Evolutionary conservation across 2,888 invertebrate genomes (phyloP), one percentile per base, ranked within the genome.

Genomic region (Chalcosyrphus nemorum): DNA sequence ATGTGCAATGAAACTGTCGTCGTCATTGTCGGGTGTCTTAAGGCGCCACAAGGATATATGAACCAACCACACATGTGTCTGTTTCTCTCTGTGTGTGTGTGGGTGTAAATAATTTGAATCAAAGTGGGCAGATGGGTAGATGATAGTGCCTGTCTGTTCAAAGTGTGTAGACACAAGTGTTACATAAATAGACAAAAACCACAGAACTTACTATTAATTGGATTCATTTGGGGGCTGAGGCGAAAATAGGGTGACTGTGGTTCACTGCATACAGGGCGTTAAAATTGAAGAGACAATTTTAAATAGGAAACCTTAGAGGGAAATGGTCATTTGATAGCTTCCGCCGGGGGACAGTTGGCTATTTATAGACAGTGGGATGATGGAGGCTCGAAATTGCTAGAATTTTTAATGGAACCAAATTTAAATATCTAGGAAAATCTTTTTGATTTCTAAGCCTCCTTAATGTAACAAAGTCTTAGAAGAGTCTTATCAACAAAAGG

Each of bases 161-260:
- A 57, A 65, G 76, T 57, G 76, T 57, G 68, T 57, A 75, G 59
- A 75, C 57, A 77, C 77, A 82, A 82, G 81, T 82, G 81, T 77
- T 66, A 66, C 47, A 54, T 59, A 72, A 77, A 82, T 56, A 77
- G 32, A 77, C 45, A 72, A 71, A 82, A 82, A 82, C 81, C 81
- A 66, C 77, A 77, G 66, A 82, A 82, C 71, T 72, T 19, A 61
- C 45, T 66, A 66, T 77, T 82, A 82, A 82, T 82, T 82, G 81
- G 61, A 66, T 77, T 61, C 24, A 13, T 11, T 1, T 2, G 35
- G 4, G 11, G 29, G 32, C 13, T 27, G 50, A 6, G 32, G 9
- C 9, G 29, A 15, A n/a, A n/a, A n/a, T n/a, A n/a, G n/a, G n/a
- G n/a, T n/a, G n/a, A n/a, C n/a, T n/a, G n/a, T n/a, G n/a, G n/a